phyloP scores from a whole-genome alignment of 2,888 invertebrate species.

The Auanema sp. region DNA sequence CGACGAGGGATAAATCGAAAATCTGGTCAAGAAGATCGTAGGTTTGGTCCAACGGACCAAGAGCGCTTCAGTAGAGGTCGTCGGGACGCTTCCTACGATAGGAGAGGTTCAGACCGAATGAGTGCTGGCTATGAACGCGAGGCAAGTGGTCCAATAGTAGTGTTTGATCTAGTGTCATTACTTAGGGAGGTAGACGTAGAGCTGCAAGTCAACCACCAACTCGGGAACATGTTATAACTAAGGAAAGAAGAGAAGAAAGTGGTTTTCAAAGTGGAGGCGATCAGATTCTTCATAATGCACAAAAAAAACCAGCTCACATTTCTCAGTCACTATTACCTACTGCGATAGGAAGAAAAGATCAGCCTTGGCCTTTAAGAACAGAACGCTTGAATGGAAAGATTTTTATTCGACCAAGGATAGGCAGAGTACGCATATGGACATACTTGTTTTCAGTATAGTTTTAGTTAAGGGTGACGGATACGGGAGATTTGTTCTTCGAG shows the following conservation, averaged over 20 bases:
- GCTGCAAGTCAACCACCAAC: no score
- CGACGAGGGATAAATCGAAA: no score
- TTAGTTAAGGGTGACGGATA: conserved; percentile 2
- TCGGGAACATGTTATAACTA: no score
- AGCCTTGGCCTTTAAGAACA: background rate
- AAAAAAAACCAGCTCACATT: no score
- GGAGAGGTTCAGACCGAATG: background rate
- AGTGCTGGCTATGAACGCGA: background rate
- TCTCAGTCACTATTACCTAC: background rate
- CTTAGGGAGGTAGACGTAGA: background rate
- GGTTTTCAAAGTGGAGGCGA: conserved; percentile 7
- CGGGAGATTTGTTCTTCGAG: background rate
- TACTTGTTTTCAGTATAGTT: background rate
- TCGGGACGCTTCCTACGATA: background rate
- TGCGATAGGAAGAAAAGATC: background rate
- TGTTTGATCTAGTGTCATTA: background rate
- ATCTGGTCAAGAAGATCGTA: no score
- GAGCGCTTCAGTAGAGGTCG: no score
- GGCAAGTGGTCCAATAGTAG: no score
- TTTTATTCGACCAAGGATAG: background rate
- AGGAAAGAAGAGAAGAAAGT: background rate
- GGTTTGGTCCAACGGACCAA: no score
- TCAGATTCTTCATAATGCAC: no score
- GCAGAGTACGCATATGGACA: background rate
- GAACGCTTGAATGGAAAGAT: background rate